Evolutionary conservation across 2,888 invertebrate genomes (phyloP).

Genomic region (Flexamia atlantica): DNA sequence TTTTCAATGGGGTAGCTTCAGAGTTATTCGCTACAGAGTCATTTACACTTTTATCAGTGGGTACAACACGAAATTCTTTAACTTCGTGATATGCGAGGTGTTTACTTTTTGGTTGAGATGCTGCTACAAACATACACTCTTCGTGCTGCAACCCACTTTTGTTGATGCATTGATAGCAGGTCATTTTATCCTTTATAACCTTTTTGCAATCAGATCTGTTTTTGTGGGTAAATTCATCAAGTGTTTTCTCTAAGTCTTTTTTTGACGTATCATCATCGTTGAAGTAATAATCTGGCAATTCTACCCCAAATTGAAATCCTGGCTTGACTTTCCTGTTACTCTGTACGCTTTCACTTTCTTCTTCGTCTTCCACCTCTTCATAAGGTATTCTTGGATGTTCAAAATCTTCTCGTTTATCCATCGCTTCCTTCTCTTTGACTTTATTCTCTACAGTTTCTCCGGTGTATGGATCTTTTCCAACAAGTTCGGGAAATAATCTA

Average conservation of each 20-base stretch:
- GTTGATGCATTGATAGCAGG: conserved; percentile 85
- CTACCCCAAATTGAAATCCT: conserved; percentile 71
- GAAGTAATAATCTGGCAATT: conserved; percentile 71
- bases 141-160: conserved; percentile 84
- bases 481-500: conserved; percentile 75
- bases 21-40: conserved; percentile 4
- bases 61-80: conserved; percentile 76
- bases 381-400: conserved; percentile 44
- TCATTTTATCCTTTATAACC: conserved; percentile 85
- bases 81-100: conserved; percentile 83
- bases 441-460: conserved; percentile 38
- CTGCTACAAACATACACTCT: conserved; percentile 88
- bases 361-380: conserved; percentile 58
- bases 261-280: conserved; percentile 77
- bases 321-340: conserved; percentile 59
- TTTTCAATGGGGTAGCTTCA: conserved; percentile 1
- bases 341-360: conserved; percentile 64
- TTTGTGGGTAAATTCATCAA: conserved; percentile 85
- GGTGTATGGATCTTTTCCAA: conserved; percentile 54
- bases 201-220: conserved; percentile 85
- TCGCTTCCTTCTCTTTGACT: conserved; percentile 53
- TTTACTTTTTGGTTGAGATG: conserved; percentile 81
- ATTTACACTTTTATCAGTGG: conserved; percentile 45
- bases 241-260: conserved; percentile 83
- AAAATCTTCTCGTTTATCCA: conserved; percentile 39